Base-by-base conservation (phyloP, 1,140 invertebrate genomes). In the Ruditapes philippinarum region DNA sequence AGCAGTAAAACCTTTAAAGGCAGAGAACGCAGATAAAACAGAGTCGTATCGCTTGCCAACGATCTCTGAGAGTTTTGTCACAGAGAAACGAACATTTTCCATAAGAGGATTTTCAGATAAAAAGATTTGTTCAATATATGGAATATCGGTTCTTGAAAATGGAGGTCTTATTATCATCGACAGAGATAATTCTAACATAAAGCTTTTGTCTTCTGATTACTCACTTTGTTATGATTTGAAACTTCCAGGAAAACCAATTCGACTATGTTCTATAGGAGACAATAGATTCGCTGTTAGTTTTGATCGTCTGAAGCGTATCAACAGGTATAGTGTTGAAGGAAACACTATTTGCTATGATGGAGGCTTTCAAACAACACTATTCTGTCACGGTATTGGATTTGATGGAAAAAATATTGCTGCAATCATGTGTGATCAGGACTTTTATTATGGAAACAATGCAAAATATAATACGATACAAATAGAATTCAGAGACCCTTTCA, bases 381-480 rank as follows among this genome's bases (percentile, higher is more conserved):
- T 28, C 57, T 28, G n/a, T n/a, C 57, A 62, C 57, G 57, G 57
- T n/a, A 62, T 62, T 62, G 57, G n/a, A 4, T 62, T 62, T 62
- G 57, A 62, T 62, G 57, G 57, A 5, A 28, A 28, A 1, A 25
- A 62, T 62, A 62, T 62, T 28, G 1, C 28, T 25, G 57, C 57
- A 28, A 62, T 62, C 1, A 62, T 62, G 57, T 62, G n/a, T 28
- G 57, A 62, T n/a, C 5, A 9, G 4, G 57, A 62, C n/a, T 62
- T 28, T 62, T 28, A 1, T 25, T 28, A 4, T 4, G 14, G 28
- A 1, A 62, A 28, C 25, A 28, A 28, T 28, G 57, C 57, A 28
- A 28, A 62, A 14, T n/a, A 62, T 62, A 25, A 62, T n/a, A 28
- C 25, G n/a, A 62, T 62, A 25, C 57, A 62, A 28, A 4, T 62